Base-by-base conservation (phyloP, 1,140 invertebrate genomes). In the Calephelis virginiensis region DNA sequence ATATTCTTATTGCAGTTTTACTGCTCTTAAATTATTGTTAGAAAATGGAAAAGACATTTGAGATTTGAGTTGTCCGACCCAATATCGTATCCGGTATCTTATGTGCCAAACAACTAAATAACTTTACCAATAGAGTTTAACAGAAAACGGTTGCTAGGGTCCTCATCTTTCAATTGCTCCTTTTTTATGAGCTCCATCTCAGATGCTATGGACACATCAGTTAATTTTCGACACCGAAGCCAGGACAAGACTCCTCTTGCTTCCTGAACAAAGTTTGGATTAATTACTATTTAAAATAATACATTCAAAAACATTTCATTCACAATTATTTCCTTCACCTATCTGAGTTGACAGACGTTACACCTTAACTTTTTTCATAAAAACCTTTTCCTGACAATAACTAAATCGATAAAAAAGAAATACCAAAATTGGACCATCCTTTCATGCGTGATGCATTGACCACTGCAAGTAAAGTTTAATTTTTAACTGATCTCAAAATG, bases 51-150 rank as follows among this genome's bases (percentile, higher is more conserved):
- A 28, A n/a, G n/a, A 28, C 28, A 28, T 4, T 28, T 28, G 5
- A 28, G 5, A 4, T 28, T 28, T 28, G 28, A 28, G 28, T 28
- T 28, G 2, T 28, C 3, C 28, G 28, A 28, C 28, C 28, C 28
- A 28, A 28, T 2, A 28, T 28, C 1, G 0, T 4, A 28, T 28
- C 46, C 12, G 10, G 4, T n/a, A 5, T 9, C 46, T 48, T 48
- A 28, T 38, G 9, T 0, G 5, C 5, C 8, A 28, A 38, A 46
- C 1, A 17, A 40, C 10, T 60, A 2, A 5, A 67, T 5, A 47
- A 71, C 77, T 81, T 79, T 70, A 88, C 87, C 53, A 17, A 89
- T 81, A 68, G 73, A 75, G 72, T 86, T 86, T 12, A 88, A 28
- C 8, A 79, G 71, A 53, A 83, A 84, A 59, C 75, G 69, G 17